Conservation (phyloP, 2,113 vertebrate species). For the Ascaphus truei region DNA sequence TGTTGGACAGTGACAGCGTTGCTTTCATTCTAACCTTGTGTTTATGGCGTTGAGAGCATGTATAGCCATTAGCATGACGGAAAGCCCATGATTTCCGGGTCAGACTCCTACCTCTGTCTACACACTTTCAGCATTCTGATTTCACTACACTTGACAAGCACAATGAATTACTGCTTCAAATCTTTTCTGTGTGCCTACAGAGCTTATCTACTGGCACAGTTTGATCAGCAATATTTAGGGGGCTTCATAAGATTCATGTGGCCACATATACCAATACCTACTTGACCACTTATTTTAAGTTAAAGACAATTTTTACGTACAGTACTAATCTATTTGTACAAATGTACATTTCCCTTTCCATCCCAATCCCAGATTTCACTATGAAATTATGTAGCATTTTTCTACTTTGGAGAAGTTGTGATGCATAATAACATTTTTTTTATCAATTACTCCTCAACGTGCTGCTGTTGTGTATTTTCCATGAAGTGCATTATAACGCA, state of each 20-base stretch:
- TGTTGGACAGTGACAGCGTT: constrained; percentile 13
- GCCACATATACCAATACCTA: too few species aligned
- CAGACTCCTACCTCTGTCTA: background rate
- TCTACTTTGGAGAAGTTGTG: too few species aligned
- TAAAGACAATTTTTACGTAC: too few species aligned
- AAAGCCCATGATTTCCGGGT: constrained; percentile 1
- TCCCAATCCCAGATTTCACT: too few species aligned
- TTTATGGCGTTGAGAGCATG: constrained; percentile 22
- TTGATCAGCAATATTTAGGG: background rate
- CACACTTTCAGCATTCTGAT: constrained; percentile 10
- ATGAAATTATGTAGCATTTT: too few species aligned
- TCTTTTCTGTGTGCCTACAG: background rate
- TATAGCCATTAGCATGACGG: constrained; percentile 3
- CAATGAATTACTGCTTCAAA: background rate
- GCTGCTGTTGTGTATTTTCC: too few species aligned
- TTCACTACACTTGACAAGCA: background rate
- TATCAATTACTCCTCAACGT: too few species aligned
- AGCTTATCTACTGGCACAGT: background rate
- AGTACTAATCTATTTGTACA: background rate
- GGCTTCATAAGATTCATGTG: too few species aligned
- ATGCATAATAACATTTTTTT: too few species aligned
- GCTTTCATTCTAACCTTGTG: background rate
- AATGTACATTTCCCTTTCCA: background rate
- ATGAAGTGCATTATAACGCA: too few species aligned
- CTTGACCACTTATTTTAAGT: too few species aligned